Conservation (phyloP, 1,140 invertebrate species). For the Zaprionus nigranus region DNA sequence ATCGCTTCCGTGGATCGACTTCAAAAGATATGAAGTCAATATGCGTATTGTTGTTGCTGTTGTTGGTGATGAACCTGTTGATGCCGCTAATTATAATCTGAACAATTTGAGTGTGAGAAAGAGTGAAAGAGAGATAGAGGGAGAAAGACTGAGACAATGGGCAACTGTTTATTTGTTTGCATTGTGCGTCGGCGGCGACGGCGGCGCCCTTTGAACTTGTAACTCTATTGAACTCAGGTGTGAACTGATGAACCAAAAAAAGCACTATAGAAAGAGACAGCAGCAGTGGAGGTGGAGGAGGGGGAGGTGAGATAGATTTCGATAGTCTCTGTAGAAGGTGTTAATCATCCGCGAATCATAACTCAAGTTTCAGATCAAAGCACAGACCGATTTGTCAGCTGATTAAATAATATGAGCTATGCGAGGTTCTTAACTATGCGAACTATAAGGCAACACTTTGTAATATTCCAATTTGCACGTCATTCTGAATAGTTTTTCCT, state of each 20-base stretch:
- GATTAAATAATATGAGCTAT: conserved; percentile 65
- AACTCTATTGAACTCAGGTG: conserved; percentile 68
- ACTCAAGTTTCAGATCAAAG: conserved; percentile 59
- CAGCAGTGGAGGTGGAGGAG: neutral
- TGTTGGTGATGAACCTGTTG: conserved; percentile 47
- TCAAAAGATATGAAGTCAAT: conserved; percentile 46
- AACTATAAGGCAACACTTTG: neutral
- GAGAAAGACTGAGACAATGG: neutral
- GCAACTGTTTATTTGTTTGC: conserved; percentile 61
- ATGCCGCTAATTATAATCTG: conserved; percentile 59
- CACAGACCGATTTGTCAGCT: conserved; percentile 37
- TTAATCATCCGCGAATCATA: conserved; percentile 70
- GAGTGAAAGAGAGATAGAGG: neutral
- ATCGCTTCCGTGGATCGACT: conserved; percentile 55
- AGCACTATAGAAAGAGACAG: neutral
- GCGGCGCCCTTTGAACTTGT: conserved; percentile 60
- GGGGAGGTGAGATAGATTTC: neutral
- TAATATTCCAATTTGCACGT: neutral
- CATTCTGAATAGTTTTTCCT: neutral
- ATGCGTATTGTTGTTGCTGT: conserved; percentile 14
- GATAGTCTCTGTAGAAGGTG: conserved; percentile 28
- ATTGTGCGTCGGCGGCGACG: conserved; percentile 31
- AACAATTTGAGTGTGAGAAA: conserved; percentile 20
- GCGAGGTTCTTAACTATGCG: neutral
- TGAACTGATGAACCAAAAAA: conserved; percentile 55